phyloP scores from a whole-genome alignment of 2,888 invertebrate species.

The Tenthredo notha region DNA sequence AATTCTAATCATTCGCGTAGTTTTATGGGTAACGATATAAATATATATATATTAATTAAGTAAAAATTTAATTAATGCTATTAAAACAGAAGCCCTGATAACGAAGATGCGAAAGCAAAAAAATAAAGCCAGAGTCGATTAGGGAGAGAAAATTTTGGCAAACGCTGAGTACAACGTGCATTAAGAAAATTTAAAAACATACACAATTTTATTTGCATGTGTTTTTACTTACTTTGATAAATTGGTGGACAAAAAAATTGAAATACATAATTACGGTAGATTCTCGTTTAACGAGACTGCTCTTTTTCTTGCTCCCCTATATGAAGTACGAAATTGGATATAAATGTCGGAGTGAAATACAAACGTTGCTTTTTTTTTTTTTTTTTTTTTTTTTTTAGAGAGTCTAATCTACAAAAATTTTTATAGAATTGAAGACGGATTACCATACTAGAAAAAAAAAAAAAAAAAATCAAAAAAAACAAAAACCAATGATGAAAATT shows the following conservation, averaged over 20 bases:
- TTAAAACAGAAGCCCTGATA: background rate
- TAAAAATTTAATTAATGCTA: background rate
- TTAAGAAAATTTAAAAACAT: background rate
- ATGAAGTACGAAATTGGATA: background rate
- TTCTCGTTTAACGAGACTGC: slow-evolving; percentile 3
- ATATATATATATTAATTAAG: background rate
- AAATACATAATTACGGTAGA: background rate
- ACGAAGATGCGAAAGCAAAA: background rate
- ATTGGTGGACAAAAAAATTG: background rate
- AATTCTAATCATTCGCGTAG: background rate
- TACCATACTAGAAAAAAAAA: background rate
- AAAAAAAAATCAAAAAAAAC: background rate
- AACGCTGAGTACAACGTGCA: background rate
- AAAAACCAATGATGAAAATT: background rate
- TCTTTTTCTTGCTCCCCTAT: background rate
- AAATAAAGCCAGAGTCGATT: background rate
- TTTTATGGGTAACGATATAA: background rate
- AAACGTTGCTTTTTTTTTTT: background rate
- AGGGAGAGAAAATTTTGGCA: background rate
- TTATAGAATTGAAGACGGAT: background rate
- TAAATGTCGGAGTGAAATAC: background rate
- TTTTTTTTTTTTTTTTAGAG: background rate
- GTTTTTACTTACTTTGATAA: background rate
- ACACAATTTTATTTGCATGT: background rate
- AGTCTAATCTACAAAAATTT: background rate